Evolutionary conservation across 2,113 vertebrate species (phyloP), one percentile per base, ranked within the genome.

Genomic region (Sardina pilchardus): DNA sequence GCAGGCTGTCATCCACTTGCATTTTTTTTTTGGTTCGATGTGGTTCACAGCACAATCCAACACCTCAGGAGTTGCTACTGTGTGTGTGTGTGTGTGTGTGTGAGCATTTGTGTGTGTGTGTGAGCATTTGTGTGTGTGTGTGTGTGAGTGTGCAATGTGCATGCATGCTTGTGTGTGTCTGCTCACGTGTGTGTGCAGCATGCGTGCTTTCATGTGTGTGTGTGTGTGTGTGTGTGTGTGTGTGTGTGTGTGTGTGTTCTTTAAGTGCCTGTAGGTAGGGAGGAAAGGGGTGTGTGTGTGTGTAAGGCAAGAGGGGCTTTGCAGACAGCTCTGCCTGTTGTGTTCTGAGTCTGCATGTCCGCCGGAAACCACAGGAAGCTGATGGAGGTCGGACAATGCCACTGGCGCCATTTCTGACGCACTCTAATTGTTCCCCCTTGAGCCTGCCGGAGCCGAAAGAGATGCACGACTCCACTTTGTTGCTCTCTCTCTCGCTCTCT

Each of bases 351-450:
- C 63, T 67, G 63, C 63, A 67, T 30, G 63, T 67, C n/a, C 26
- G 14, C 71, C 30, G 71, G 71, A 78, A 78, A 78, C 71, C 71
- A 78, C 71, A 78, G 71, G 71, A 78, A 36, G 71, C 71, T 78
- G 71, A 78, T 78, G 71, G 71, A 78, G 71, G 71, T 78, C 71
- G 26, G 30, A 78, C 71, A 78, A 19, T 59, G 53, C 53, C 53
- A 59, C 53, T 24, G 53, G 19, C 6, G 53, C 53, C 53, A 21
- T 59, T 59, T 59, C 19, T 59, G 71, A 78, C 71, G 71, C 71
- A 78, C 26, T 78, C 12, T 78, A 30, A 78, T 36, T 34, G 34
- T 16, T 78, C 71, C 34, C 34, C 10, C 71, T 16, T 34, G 26
- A 16, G 63, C 63, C 6, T 59, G 19, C 53, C 53, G 19, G 3